Conservation (phyloP, 2,113 vertebrate genomes). For the Carlito syrichta region DNA sequence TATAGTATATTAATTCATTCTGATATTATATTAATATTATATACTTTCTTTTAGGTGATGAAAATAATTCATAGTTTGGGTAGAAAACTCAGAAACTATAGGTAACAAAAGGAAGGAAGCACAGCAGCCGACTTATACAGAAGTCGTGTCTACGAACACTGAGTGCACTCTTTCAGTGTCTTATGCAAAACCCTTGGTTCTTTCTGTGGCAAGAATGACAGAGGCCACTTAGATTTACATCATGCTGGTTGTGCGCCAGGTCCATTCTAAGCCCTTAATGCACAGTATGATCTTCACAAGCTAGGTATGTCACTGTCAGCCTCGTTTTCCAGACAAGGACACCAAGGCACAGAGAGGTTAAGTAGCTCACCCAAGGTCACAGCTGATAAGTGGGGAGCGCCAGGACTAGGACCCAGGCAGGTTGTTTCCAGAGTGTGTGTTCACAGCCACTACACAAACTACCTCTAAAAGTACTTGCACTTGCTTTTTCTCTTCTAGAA, state of each 20-base stretch:
- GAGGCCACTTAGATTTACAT: not conserved
- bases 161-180: not conserved
- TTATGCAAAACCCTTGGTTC: not conserved
- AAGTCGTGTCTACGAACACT: not conserved
- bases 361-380: not conserved
- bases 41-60: not conserved
- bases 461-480: not conserved
- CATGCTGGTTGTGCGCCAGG: not conserved
- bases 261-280: not conserved
- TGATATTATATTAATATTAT: not conserved
- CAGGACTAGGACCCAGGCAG: not conserved
- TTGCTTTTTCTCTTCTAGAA: not conserved
- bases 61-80: not conserved
- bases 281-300: not conserved
- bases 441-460: not conserved
- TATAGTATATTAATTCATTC: not conserved
- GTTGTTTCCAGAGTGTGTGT: not conserved
- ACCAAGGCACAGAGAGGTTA: not conserved
- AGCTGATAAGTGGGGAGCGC: not conserved
- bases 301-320: not conserved
- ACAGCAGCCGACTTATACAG: not conserved
- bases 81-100: not conserved
- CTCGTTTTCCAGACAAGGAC: not conserved
- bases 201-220: not conserved
- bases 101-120: not conserved